Base-by-base conservation (phyloP, 2,888 invertebrate genomes). In the Caenorhabditis sp. region DNA sequence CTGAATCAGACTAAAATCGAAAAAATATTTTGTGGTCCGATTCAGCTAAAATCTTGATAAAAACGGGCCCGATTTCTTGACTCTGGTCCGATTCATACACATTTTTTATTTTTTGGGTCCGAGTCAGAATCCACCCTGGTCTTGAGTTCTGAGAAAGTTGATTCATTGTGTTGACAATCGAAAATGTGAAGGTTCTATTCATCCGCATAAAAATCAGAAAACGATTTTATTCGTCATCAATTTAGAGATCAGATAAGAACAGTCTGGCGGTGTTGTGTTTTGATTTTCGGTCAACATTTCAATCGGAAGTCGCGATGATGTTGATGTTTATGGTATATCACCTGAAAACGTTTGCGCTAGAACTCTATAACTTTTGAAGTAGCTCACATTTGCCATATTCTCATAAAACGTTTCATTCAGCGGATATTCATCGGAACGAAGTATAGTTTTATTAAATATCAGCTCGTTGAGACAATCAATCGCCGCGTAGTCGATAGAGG, bases 391-490 rank as follows among this genome's bases (percentile, higher is more conserved):
- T 10, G 62, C 67, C 62, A 78, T 62, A 54, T 73, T 73, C 10
- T 37, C 50, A 59, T 77, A 79, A 43, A 76, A 77, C n/a, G 54
- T 51, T 63, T 61, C 65, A n/a, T 79, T 73, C 5, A 77, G 58
- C 10, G 62, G 58, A 23, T 69, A 53, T 26, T 73, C 68, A 12
- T 60, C 49, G 14, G 69, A 66, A 2, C 58, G 62, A 12, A 67
- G 37, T 60, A 62, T 66, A 1, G 80, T 80, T 27, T 75, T 51
- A 63, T 80, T 80, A 61, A 65, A 75, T 5, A 81, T 21, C 12
- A 71, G n/a, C 58, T 81, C 81, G 24, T 68, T 76, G 10, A 72
- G 51, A 53, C 81, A 81, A 23, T 79, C 78, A 1, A 81, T 59
- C 1, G 73, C 71, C 1, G 69, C 60, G 54, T 76, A 77, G 65